phyloP scores from a whole-genome alignment of 2,888 invertebrate genomes.

The Chouioia cunea region DNA sequence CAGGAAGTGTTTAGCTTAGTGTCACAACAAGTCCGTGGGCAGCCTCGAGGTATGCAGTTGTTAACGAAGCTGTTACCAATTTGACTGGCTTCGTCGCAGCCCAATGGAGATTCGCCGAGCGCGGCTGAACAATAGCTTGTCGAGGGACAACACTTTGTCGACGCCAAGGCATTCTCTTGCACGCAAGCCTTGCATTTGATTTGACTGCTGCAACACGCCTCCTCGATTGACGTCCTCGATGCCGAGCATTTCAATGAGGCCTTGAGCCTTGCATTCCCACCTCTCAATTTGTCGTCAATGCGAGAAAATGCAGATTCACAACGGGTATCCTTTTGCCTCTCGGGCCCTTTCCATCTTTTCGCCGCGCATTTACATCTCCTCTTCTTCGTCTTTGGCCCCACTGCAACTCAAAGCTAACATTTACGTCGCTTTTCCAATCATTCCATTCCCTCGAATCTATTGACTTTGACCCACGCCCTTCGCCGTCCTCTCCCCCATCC shows the following conservation, averaged over 20 bases:
- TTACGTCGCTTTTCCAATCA: too few relatives aligned
- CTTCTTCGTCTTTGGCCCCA: too few relatives aligned
- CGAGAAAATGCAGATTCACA: conserved; percentile 25
- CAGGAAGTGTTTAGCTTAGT: too few relatives aligned
- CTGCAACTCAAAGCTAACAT: too few relatives aligned
- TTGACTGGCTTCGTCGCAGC: not conserved
- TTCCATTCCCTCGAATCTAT: too few relatives aligned
- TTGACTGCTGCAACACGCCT: conserved; percentile 21
- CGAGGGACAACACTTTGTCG: not conserved
- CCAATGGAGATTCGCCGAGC: conserved; percentile 12
- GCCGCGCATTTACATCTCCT: conserved; percentile 14
- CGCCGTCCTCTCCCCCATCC: not conserved
- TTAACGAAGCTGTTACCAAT: too few relatives aligned
- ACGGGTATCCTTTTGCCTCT: not conserved
- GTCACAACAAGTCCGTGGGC: too few relatives aligned
- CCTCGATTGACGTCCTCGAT: conserved; percentile 10
- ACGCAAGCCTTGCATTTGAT: not conserved
- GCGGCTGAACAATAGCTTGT: conserved; percentile 7
- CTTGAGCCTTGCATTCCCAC: not conserved
- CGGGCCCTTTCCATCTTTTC: conserved; percentile 26
- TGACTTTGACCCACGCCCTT: conserved; percentile 7
- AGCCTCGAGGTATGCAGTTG: too few relatives aligned
- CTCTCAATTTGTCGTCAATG: conserved; percentile 24
- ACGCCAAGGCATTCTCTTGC: not conserved
- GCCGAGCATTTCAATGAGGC: conserved; percentile 1